A percentile compares a stretch with the other conserved stretches of the same genome.
Evolutionary conservation across 1,140 invertebrate genomes (phyloP).

Genomic region (Danaus plexippus): DNA sequence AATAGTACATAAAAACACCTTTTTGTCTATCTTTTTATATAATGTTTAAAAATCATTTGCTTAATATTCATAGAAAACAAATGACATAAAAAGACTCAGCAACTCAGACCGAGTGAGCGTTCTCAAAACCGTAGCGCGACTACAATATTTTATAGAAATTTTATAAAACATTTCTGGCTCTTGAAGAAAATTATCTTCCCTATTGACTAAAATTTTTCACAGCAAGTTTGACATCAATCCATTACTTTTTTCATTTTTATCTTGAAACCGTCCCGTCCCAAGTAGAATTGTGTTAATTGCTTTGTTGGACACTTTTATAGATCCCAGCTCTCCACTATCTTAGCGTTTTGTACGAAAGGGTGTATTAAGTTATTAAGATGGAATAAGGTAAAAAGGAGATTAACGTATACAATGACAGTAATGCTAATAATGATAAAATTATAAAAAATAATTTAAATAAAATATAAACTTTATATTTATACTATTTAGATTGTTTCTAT

Average conservation of each 20-base stretch:
- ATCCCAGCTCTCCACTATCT: slow-evolving; percentile 2
- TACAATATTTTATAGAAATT: slow-evolving; percentile 67
- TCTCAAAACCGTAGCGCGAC: slow-evolving; percentile 34
- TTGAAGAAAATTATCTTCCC: slow-evolving; percentile 63
- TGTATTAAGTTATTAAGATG: too few species aligned
- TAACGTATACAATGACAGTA: too few species aligned
- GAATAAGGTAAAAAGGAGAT: too few species aligned
- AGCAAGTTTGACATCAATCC: slow-evolving; percentile 69
- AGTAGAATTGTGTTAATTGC: slow-evolving; percentile 65
- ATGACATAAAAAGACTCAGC: slow-evolving; percentile 56
- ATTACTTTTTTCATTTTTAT: slow-evolving; percentile 65
- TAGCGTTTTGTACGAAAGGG: too few species aligned
- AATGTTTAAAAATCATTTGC: slow-evolving; percentile 51
- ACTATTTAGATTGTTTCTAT: too few species aligned
- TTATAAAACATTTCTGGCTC: slow-evolving; percentile 59
- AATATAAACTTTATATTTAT: too few species aligned
- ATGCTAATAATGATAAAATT: too few species aligned
- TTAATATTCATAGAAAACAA: slow-evolving; percentile 67
- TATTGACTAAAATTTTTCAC: slow-evolving; percentile 69
- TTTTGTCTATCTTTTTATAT: too few species aligned
- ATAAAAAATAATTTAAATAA: too few species aligned
- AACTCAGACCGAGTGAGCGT: slow-evolving; percentile 40
- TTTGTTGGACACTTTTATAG: slow-evolving; percentile 48
- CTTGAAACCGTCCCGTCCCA: slow-evolving; percentile 43
- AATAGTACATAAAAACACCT: too few species aligned